Evolutionary conservation across 2,888 invertebrate genomes (phyloP).

Genomic region (Andrena minutula): DNA sequence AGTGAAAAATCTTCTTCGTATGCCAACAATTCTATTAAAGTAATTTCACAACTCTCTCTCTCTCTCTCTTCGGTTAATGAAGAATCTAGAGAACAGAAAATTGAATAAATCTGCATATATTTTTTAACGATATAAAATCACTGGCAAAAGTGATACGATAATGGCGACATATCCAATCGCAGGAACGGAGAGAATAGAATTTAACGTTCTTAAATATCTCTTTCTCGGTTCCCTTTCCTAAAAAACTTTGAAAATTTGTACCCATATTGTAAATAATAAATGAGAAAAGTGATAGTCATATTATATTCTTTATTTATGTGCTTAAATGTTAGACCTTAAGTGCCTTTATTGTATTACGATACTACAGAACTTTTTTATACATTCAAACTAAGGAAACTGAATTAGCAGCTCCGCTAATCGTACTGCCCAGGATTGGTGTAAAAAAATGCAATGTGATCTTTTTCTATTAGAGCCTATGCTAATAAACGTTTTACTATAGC

Average conservation of each 20-base stretch:
- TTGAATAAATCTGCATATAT: conserved; percentile 23
- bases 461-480: conserved; percentile 62
- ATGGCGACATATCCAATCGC: conserved; percentile 6
- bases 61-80: not conserved
- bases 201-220: conserved; percentile 27
- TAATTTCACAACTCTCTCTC: conserved; percentile 3
- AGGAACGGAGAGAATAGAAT: conserved; percentile 2
- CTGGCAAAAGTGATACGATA: not conserved
- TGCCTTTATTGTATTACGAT: conserved; percentile 70
- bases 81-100: not conserved
- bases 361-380: conserved; percentile 62
- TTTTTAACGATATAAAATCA: conserved; percentile 14
- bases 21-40: conserved; percentile 21
- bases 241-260: conserved; percentile 43
- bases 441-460: conserved; percentile 64
- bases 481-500: conserved; percentile 44
- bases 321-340: conserved; percentile 69
- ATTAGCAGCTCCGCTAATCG: conserved; percentile 50
- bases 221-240: conserved; percentile 1
- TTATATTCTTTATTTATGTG: conserved; percentile 64
- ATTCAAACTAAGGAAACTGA: conserved; percentile 43
- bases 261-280: conserved; percentile 67
- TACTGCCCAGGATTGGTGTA: conserved; percentile 59
- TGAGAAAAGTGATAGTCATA: conserved; percentile 57
- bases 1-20: conserved; percentile 12